A percentile compares a stretch with the other conserved stretches of the same genome.
phyloP scores from a whole-genome alignment of 2,797 vertebrate species.

The Ctenochaetus hawaiiensis region DNA sequence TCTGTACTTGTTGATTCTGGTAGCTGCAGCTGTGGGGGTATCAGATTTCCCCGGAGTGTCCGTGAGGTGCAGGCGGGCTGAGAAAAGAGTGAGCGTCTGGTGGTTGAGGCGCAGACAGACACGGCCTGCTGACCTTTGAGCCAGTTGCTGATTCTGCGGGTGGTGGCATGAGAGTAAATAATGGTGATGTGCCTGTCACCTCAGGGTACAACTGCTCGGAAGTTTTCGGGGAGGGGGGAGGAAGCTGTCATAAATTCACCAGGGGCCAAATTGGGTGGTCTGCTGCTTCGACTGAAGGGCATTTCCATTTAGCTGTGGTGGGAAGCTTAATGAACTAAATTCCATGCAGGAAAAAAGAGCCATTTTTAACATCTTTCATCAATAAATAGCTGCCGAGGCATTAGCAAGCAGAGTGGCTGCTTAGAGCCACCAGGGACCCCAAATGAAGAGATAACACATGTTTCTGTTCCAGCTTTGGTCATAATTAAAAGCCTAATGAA shows the following conservation, averaged over 20 bases:
- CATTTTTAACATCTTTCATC: slow-evolving; percentile 33
- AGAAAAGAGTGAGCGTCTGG: slow-evolving; percentile 65
- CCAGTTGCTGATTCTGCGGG: slow-evolving; percentile 73
- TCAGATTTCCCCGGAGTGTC: slow-evolving; percentile 69
- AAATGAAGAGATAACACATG: slow-evolving; percentile 28
- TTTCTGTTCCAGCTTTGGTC: slow-evolving; percentile 10
- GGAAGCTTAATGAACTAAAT: slow-evolving; percentile 59
- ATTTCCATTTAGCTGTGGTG: slow-evolving; percentile 58
- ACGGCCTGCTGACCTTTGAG: slow-evolving; percentile 74
- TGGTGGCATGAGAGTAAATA: slow-evolving; percentile 76
- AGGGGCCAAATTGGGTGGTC: slow-evolving; percentile 79
- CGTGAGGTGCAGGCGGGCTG: slow-evolving; percentile 34
- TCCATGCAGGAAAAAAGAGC: slow-evolving; percentile 40
- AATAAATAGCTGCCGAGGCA: slow-evolving; percentile 37
- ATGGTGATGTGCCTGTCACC: slow-evolving; percentile 79
- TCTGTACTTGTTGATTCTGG: slow-evolving; percentile 60
- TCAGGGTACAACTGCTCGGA: slow-evolving; percentile 69
- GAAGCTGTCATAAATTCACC: slow-evolving; percentile 66
- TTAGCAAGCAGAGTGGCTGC: slow-evolving; percentile 28
- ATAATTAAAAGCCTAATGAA: slow-evolving; percentile 40
- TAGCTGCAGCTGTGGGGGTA: slow-evolving; percentile 74
- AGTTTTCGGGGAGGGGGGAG: slow-evolving; percentile 44
- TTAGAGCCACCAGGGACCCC: slow-evolving; percentile 30
- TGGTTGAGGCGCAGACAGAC: slow-evolving; percentile 58
- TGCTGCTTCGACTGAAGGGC: slow-evolving; percentile 51